These are phyloP conservation scores for Sinocyclocheilus anophthalmus DNA, from an alignment of 2,113 vertebrate species.

Conservation along the genomic window DNA sequence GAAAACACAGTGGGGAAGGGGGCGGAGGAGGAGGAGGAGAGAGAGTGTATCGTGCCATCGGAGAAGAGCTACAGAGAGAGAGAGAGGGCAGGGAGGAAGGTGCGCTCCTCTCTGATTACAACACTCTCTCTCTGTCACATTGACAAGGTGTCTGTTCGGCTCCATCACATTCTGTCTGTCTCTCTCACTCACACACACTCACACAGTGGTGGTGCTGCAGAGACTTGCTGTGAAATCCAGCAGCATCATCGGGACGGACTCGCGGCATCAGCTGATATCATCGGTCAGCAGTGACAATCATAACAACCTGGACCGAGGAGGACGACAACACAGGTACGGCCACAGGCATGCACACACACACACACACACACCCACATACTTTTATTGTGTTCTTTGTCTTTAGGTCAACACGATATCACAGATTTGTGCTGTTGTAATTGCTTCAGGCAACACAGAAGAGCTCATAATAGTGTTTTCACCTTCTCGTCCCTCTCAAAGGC, in stretches of 20 bases:
- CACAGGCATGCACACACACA: not conserved
- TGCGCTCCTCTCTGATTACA: constrained; percentile 19
- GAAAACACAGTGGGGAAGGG: constrained; percentile 5
- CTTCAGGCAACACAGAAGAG: not conserved
- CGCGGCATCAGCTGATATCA: constrained; percentile 36
- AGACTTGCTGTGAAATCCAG: constrained; percentile 44
- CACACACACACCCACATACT: not conserved
- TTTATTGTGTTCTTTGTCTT: no score
- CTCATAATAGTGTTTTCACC: not conserved
- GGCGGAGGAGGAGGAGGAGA: constrained; percentile 20
- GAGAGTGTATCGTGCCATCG: constrained; percentile 20
- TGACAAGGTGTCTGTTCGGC: constrained; percentile 41
- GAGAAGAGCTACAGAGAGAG: not conserved
- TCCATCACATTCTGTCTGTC: constrained; percentile 3
- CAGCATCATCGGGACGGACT: constrained; percentile 29
- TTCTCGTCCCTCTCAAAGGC: constrained; percentile 46
- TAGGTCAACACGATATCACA: not conserved
- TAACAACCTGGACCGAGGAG: constrained; percentile 33
- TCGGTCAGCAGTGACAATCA: constrained; percentile 16
- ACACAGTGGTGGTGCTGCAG: constrained; percentile 41
- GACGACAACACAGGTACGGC: constrained; percentile 47
- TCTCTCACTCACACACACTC: constrained; percentile 36
- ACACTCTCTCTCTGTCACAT: constrained; percentile 41
- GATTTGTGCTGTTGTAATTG: not conserved
- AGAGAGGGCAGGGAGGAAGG: constrained; percentile 26